Conservation (phyloP, 2,113 vertebrate species). For the Ceyx melanurus region DNA sequence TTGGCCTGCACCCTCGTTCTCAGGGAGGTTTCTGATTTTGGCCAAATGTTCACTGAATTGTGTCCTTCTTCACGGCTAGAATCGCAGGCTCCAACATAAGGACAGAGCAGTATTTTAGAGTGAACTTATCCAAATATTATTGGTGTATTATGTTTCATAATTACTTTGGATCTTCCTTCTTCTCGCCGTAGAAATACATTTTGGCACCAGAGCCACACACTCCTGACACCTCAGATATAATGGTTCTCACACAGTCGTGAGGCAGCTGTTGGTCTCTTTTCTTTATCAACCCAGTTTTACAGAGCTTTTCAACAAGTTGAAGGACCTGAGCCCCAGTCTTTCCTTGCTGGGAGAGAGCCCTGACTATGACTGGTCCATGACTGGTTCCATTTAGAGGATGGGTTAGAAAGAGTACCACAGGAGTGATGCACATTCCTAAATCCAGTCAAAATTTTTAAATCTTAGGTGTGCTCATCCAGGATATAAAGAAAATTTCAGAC, state of each 20-base stretch:
- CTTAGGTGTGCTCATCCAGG: background rate
- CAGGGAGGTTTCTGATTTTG: slow-evolving; percentile 31
- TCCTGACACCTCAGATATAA: background rate
- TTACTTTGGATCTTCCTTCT: slow-evolving; percentile 40
- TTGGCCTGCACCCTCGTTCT: slow-evolving; percentile 33
- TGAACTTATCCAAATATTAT: slow-evolving; percentile 51
- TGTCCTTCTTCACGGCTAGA: background rate
- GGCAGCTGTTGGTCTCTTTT: background rate
- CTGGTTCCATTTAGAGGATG: background rate
- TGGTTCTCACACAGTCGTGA: background rate
- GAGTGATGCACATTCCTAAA: background rate
- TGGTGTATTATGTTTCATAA: slow-evolving; percentile 44
- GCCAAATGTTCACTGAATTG: background rate
- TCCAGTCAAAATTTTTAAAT: background rate
- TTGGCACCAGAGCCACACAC: background rate
- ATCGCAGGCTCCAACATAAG: background rate
- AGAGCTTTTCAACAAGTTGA: background rate
- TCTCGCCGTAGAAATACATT: slow-evolving; percentile 1
- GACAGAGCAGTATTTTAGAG: background rate
- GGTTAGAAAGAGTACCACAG: background rate
- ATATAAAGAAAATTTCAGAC: background rate
- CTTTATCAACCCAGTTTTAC: background rate
- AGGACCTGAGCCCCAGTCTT: background rate
- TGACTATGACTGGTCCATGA: background rate
- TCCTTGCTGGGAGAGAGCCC: background rate